Evolutionary conservation across 2,888 invertebrate species (phyloP), one percentile per base, ranked within the genome.

Genomic region (Axea sp.): DNA sequence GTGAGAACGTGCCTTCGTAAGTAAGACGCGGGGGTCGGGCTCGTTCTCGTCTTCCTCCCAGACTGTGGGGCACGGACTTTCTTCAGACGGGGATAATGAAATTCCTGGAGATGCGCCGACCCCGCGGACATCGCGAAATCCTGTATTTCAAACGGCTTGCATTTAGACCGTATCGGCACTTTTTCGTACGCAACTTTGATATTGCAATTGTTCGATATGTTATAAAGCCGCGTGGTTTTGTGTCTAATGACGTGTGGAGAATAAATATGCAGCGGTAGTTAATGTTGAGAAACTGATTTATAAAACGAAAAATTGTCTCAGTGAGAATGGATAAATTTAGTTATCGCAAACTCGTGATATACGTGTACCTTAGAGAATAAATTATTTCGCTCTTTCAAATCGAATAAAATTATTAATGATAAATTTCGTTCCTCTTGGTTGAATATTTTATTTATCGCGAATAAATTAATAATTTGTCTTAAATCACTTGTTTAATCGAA

Each of bases 1-100:
- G 80, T 81, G 80, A 79, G 69, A 77, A 78, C 79, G 81, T 78
- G 78, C 80, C 81, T 81, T 81, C 82, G 78, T 81, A 84, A 84
- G 84, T 79, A 84, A 84, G 84, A 82, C 79, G 73, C 78, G 78
- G 79, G 77, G 78, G 79, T 68, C 68, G 73, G 11, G 73, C 73
- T 67, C 62, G 67, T 73, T 76, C 76, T 76, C 73, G 60, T 69
- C 71, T 43, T 51, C 59, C 67, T 73, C 71, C 59, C 68, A 71
- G 71, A 71, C 62, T 57, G 51, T 67, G 59, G 49, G 69, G 65
- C 64, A 47, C 53, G 53, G 53, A 22, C 57, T 47, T 51, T 75
- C 64, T 35, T 51, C 51, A 65, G 37, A 51, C 64, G 53, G 35
- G 64, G 64, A 72, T 65, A 65, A 72, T 72, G 65, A 65, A 43